These are phyloP conservation scores for Rhynchonema sp. DNA, from an alignment of 2,888 invertebrate species.

Conservation along the genomic window DNA sequence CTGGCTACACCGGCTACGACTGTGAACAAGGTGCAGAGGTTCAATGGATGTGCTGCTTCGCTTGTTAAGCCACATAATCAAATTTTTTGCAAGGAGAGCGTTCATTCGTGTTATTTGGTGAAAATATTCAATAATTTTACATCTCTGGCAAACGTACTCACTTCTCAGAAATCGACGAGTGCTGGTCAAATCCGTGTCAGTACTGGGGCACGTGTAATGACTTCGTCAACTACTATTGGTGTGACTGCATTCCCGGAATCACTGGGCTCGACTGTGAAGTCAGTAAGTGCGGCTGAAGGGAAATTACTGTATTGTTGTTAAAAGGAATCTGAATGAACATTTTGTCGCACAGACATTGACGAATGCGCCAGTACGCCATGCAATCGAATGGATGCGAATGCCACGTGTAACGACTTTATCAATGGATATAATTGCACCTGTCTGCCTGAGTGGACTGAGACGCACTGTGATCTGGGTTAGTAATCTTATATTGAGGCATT, in stretches of 20 bases:
- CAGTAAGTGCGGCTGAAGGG: constrained; percentile 40
- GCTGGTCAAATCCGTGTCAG: background rate
- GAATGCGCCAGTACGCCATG: constrained; percentile 1
- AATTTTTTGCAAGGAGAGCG: too few relatives aligned
- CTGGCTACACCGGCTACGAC: background rate
- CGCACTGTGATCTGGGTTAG: background rate
- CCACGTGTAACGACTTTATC: constrained; percentile 3
- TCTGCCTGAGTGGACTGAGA: background rate
- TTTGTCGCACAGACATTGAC: background rate
- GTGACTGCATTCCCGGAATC: constrained; percentile 46
- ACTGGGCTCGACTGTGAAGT: constrained; percentile 79
- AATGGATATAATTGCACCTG: constrained; percentile 4
- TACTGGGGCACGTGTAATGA: background rate
- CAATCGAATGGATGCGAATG: background rate
- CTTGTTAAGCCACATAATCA: too few relatives aligned
- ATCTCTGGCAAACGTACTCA: too few relatives aligned
- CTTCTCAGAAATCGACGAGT: background rate
- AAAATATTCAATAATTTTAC: too few relatives aligned
- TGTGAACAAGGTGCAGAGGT: background rate
- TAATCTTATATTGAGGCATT: too few relatives aligned
- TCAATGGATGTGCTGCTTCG: too few relatives aligned
- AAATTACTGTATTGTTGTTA: background rate
- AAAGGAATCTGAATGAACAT: background rate
- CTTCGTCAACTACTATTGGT: background rate
- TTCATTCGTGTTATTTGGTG: too few relatives aligned